Conservation (phyloP, 1,140 invertebrate genomes). For the Andrena cerasifolii region DNA sequence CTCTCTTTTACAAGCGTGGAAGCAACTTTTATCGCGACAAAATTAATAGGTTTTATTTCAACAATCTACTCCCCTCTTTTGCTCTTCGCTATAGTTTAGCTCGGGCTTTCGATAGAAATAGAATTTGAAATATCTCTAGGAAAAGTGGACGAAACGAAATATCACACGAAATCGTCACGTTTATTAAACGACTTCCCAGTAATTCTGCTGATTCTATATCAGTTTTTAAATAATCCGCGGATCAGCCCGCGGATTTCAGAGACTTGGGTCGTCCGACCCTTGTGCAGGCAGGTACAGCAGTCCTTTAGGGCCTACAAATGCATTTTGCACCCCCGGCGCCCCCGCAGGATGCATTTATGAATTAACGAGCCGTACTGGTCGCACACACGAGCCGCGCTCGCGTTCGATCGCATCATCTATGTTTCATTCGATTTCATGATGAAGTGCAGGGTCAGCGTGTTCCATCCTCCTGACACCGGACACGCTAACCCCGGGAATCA, state of each 20-base stretch:
- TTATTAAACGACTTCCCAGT: slow-evolving; percentile 34
- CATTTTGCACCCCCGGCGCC: slow-evolving; percentile 56
- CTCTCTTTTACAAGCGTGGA: background rate
- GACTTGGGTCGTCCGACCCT: slow-evolving; percentile 32
- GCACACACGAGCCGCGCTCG: slow-evolving; percentile 26
- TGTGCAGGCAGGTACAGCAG: slow-evolving; percentile 43
- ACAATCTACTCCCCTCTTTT: no score
- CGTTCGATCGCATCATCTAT: slow-evolving; percentile 76
- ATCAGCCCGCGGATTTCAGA: slow-evolving; percentile 28
- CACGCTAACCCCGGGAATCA: slow-evolving; percentile 59
- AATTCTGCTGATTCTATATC: background rate
- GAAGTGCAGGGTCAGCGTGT: slow-evolving; percentile 62
- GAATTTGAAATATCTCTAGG: no score
- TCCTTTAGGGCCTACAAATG: slow-evolving; percentile 62
- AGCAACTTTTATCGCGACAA: no score
- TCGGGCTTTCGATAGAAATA: no score
- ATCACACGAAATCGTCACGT: slow-evolving; percentile 23
- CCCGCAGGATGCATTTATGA: slow-evolving; percentile 71
- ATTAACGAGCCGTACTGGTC: slow-evolving; percentile 67
- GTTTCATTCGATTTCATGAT: slow-evolving; percentile 77
- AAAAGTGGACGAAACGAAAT: background rate
- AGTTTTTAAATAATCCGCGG: slow-evolving; percentile 50
- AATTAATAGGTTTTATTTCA: no score
- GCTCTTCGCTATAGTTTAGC: no score
- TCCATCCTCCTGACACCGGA: slow-evolving; percentile 56